Evolutionary conservation across 2,888 invertebrate species (phyloP).

Genomic region (Phymatocera aterrima): DNA sequence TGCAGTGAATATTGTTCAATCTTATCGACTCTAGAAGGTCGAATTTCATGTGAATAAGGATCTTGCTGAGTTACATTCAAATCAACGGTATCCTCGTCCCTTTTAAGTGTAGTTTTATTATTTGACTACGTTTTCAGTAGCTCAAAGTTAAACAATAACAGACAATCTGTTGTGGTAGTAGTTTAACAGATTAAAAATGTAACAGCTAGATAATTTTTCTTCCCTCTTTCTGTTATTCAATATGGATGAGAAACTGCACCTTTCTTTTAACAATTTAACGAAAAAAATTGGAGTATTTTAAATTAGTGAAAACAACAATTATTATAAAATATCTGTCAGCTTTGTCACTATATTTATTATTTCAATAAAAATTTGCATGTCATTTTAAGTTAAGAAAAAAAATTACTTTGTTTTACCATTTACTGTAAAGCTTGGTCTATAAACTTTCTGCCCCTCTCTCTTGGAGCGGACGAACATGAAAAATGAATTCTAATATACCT

Average conservation of each 20-base stretch:
- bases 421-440: background rate
- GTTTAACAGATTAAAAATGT: background rate
- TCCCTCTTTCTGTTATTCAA: background rate
- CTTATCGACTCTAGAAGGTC: background rate
- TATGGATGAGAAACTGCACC: background rate
- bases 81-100: background rate
- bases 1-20: constrained; percentile 9
- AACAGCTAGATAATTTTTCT: background rate
- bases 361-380: constrained; percentile 30
- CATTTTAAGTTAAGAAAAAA: background rate
- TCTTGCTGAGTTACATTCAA: background rate
- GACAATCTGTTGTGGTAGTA: background rate
- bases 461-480: background rate
- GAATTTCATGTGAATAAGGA: constrained; percentile 5
- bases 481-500: background rate
- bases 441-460: background rate
- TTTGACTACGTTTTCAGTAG: background rate
- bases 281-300: background rate
- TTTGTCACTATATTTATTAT: constrained; percentile 35
- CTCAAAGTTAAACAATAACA: background rate
- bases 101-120: background rate
- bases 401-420: background rate
- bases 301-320: constrained; percentile 11
- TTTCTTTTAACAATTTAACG: background rate
- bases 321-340: constrained; percentile 6